Evolutionary conservation across 2,797 vertebrate species (phyloP).

Genomic region (Champsocephalus gunnari): DNA sequence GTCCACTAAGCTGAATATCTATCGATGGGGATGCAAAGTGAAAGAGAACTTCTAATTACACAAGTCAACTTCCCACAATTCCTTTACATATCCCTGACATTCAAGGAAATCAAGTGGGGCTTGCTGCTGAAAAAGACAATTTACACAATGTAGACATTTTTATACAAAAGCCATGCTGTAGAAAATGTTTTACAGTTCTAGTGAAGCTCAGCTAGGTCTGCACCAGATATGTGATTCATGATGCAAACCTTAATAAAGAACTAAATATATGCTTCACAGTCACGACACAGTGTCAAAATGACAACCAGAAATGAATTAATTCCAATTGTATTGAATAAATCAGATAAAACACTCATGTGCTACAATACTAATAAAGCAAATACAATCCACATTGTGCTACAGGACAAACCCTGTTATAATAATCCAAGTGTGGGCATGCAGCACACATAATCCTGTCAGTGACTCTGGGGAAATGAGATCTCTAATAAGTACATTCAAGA

Average conservation of each 20-base stretch:
- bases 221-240: conserved; percentile 33
- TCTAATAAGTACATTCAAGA: conserved; percentile 47
- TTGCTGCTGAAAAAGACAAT: conserved; percentile 9
- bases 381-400: conserved; percentile 40
- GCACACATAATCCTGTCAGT: conserved; percentile 45
- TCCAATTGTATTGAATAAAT: conserved; percentile 44
- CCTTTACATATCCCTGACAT: not conserved
- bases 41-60: not conserved
- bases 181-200: conserved; percentile 12
- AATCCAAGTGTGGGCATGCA: conserved; percentile 32
- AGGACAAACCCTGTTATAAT: conserved; percentile 25
- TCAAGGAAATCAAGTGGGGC: not conserved
- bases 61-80: not conserved
- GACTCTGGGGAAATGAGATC: conserved; percentile 42
- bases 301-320: conserved; percentile 30
- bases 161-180: not conserved
- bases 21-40: not conserved
- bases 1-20: conserved; percentile 10
- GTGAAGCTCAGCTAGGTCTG: not conserved
- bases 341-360: conserved; percentile 38
- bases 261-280: conserved; percentile 8
- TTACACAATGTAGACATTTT: not conserved
- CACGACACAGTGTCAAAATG: not conserved
- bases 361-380: conserved; percentile 47
- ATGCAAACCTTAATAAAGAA: conserved; percentile 30